Percentiles rank a stretch among this genome's conserved stretches.
These are phyloP conservation scores for Goniozus legneri DNA, from an alignment of 1,140 invertebrate genomes.

Conservation along the genomic window DNA sequence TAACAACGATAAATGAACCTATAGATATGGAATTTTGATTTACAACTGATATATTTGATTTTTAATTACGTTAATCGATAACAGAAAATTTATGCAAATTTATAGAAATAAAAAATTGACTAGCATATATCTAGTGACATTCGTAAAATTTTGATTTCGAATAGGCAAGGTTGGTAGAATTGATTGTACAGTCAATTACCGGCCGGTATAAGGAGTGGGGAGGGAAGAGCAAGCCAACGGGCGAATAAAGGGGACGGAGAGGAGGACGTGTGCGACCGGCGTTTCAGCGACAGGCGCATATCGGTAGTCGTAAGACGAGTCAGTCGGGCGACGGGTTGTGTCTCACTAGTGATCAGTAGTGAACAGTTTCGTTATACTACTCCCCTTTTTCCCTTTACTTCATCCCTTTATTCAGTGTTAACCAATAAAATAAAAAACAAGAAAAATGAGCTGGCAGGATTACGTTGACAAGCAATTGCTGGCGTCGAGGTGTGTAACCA, in stretches of 20 bases:
- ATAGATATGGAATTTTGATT: too few species aligned
- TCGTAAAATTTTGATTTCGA: too few species aligned
- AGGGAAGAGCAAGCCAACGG: background rate
- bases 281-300: constrained; percentile 21
- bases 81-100: too few species aligned
- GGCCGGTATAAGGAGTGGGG: background rate
- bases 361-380: constrained; percentile 31
- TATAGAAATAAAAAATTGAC: too few species aligned
- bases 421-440: background rate
- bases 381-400: constrained; percentile 13
- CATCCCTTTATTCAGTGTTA: constrained; percentile 2
- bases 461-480: constrained; percentile 96
- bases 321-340: constrained; percentile 37
- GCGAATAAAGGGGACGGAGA: background rate
- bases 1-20: too few species aligned
- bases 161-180: too few species aligned
- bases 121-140: too few species aligned
- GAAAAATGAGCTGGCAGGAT: constrained; percentile 94
- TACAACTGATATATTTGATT: too few species aligned
- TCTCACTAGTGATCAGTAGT: constrained; percentile 32
- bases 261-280: constrained; percentile 26
- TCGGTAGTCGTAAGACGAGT: constrained; percentile 44
- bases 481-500: constrained; percentile 86
- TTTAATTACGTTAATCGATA: too few species aligned
- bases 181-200: too few species aligned